These are phyloP conservation scores for Camponotus vicinus DNA, from an alignment of 1,140 invertebrate genomes.

Conservation along the genomic window DNA sequence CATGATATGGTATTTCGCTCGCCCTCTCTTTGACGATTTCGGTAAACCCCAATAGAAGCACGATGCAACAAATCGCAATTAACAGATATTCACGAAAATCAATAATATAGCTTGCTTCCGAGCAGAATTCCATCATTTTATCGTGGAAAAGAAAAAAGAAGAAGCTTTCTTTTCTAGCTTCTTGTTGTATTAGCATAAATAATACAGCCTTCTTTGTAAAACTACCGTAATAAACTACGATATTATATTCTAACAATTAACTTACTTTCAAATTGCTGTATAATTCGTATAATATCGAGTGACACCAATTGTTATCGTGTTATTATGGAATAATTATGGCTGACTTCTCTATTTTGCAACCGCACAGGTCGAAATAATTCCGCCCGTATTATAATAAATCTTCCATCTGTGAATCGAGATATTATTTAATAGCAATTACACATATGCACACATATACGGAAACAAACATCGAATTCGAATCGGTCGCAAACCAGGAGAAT, in stretches of 20 bases:
- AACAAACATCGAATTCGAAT: slow-evolving; percentile 1
- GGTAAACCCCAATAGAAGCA: slow-evolving; percentile 2
- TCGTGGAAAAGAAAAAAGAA: too few species aligned
- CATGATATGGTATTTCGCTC: neutral
- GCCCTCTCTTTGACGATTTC: neutral
- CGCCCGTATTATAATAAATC: neutral
- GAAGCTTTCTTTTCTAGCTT: neutral
- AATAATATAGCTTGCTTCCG: neutral
- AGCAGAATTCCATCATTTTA: slow-evolving; percentile 13
- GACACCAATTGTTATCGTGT: neutral
- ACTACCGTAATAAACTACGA: neutral
- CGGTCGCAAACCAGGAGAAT: neutral
- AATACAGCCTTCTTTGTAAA: neutral
- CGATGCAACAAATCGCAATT: slow-evolving; percentile 44
- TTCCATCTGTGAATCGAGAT: neutral
- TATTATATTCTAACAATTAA: neutral
- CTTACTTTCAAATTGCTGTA: neutral
- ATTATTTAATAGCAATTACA: slow-evolving; percentile 36
- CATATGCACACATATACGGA: too few species aligned
- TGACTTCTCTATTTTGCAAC: neutral
- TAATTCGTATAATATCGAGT: neutral
- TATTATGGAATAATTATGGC: neutral
- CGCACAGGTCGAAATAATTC: slow-evolving; percentile 6
- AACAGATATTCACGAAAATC: slow-evolving; percentile 37
- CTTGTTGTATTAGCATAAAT: neutral